These are phyloP conservation scores for Micoletzkya japonica DNA, from an alignment of 2,888 invertebrate species.

Conservation along the genomic window DNA sequence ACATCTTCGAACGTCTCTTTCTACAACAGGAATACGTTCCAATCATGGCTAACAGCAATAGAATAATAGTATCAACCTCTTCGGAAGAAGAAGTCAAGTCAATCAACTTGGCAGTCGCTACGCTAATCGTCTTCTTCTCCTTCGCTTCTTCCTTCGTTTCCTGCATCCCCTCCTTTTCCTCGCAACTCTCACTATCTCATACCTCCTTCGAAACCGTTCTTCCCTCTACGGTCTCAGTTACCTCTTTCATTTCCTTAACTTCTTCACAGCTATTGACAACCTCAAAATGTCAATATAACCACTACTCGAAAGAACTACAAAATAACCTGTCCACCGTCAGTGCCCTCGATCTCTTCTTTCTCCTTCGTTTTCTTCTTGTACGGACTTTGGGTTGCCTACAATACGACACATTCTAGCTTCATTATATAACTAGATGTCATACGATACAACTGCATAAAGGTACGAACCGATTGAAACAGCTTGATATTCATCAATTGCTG, in stretches of 20 bases:
- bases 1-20: background rate
- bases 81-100: too few relatives aligned
- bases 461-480: background rate
- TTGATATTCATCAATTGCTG: background rate
- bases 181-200: background rate
- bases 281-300: too few relatives aligned
- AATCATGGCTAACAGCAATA: background rate
- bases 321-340: background rate
- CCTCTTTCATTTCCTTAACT: too few relatives aligned
- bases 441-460: background rate
- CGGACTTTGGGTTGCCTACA: constrained; percentile 10
- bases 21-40: background rate
- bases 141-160: background rate
- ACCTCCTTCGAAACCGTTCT: too few relatives aligned
- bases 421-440: background rate
- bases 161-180: background rate
- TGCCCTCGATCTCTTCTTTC: background rate
- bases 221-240: too few relatives aligned
- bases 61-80: too few relatives aligned
- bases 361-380: constrained; percentile 2
- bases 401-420: background rate
- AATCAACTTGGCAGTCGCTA: too few relatives aligned
- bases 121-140: background rate
- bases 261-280: too few relatives aligned
- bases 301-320: background rate